Percentiles rank a stretch among this genome's conserved stretches.
These are phyloP conservation scores for Heliothis peltigera DNA, from an alignment of 2,888 invertebrate genomes.

Conservation along the genomic window DNA sequence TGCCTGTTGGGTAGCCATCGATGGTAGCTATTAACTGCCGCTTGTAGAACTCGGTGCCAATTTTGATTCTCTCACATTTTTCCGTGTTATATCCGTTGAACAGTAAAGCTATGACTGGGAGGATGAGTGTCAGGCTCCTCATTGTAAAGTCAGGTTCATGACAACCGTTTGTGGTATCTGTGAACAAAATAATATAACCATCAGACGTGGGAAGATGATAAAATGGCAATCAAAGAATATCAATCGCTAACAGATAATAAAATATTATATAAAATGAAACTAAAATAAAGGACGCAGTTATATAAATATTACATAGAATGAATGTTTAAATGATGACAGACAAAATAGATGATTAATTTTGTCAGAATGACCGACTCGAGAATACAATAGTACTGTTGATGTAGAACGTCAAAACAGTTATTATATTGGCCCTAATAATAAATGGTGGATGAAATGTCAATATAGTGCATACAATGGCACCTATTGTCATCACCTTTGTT, in stretches of 20 bases:
- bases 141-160: conserved; percentile 70
- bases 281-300: conserved; percentile 9
- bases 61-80: conserved; percentile 83
- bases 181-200: background rate
- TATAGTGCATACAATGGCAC: background rate
- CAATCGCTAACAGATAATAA: no score
- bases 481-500: background rate
- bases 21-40: conserved; percentile 82
- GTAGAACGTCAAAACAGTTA: conserved; percentile 20
- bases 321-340: conserved; percentile 14
- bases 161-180: conserved; percentile 63
- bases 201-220: no score
- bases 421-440: conserved; percentile 2
- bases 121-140: conserved; percentile 53
- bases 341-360: conserved; percentile 2
- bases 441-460: conserved; percentile 2
- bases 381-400: conserved; percentile 25
- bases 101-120: conserved; percentile 61
- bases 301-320: conserved; percentile 25
- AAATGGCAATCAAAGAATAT: background rate
- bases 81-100: conserved; percentile 60
- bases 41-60: conserved; percentile 82
- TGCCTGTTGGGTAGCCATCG: conserved; percentile 83
- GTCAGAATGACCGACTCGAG: conserved; percentile 1
- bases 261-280: conserved; percentile 1